Evolutionary conservation across 2,113 vertebrate species (phyloP).

Genomic region (Engraulis encrasicolus): DNA sequence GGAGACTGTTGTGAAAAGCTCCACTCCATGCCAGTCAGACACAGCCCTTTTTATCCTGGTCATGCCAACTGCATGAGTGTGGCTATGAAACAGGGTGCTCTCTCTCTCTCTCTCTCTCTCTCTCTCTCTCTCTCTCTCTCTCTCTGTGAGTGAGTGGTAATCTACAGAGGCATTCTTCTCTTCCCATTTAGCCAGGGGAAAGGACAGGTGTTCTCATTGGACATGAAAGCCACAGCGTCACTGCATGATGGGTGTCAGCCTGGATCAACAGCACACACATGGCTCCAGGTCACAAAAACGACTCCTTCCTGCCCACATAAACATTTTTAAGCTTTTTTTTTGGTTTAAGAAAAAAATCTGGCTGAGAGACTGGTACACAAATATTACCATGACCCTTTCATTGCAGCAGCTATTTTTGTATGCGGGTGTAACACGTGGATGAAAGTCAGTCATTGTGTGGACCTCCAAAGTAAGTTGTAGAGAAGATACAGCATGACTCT

Average conservation of each 20-base stretch:
- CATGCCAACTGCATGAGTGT: neutral
- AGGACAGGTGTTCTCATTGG: slow-evolving; percentile 76
- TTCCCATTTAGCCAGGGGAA: slow-evolving; percentile 57
- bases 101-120: too few relatives aligned
- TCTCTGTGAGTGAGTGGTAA: slow-evolving; percentile 64
- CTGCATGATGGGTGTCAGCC: slow-evolving; percentile 74
- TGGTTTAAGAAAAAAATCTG: too few relatives aligned
- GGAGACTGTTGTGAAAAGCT: neutral
- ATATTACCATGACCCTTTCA: neutral
- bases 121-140: too few relatives aligned
- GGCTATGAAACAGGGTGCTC: slow-evolving; percentile 41
- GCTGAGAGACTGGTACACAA: slow-evolving; percentile 29
- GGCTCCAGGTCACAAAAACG: slow-evolving; percentile 61
- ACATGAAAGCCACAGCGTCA: slow-evolving; percentile 65
- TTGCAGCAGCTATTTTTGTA: neutral
- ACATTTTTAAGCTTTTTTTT: slow-evolving; percentile 70
- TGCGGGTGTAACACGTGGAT: neutral
- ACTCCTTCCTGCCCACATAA: slow-evolving; percentile 54
- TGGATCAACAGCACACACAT: slow-evolving; percentile 68
- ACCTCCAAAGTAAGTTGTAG: neutral
- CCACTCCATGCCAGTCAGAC: neutral
- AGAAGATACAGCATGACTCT: neutral
- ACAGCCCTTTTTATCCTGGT: neutral
- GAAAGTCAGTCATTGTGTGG: neutral
- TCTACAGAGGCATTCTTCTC: slow-evolving; percentile 64